Percentiles rank a stretch among this genome's conserved stretches.
Conservation (phyloP, 2,888 invertebrate species). For the Pediacus dermestoides region DNA sequence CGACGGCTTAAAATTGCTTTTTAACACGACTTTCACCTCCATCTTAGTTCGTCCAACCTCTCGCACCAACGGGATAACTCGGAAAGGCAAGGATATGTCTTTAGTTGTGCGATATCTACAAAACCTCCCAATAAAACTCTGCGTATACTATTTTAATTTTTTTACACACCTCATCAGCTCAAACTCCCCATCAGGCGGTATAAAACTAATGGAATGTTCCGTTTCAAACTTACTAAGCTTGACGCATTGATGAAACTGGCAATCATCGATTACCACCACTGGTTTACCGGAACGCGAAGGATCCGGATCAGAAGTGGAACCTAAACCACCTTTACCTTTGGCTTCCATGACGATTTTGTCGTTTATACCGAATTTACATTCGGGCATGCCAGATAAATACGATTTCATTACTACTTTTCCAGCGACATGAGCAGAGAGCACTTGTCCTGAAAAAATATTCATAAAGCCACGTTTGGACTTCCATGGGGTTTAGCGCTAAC, state of each 20-base stretch:
- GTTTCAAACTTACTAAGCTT: conserved; percentile 99
- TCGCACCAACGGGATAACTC: conserved; percentile 96
- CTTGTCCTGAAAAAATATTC: conserved; percentile 68
- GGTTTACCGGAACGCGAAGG: conserved; percentile 91
- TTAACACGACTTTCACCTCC: conserved; percentile 99
- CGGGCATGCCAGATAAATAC: conserved; percentile 99
- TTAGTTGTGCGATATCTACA: conserved; percentile 94
- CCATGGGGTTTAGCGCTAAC: conserved; percentile 50
- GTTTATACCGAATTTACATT: conserved; percentile 99
- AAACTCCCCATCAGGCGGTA: conserved; percentile 99
- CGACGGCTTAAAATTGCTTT: conserved; percentile 98
- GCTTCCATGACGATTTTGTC: conserved; percentile 99
- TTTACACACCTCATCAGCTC: conserved; percentile 88
- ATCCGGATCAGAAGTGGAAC: conserved; percentile 65
- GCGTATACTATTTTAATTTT: conserved; percentile 7
- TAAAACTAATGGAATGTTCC: conserved; percentile 99
- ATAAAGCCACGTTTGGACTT: too few species aligned
- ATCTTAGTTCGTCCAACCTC: conserved; percentile 99
- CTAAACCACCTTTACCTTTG: conserved; percentile 73
- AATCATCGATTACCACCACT: conserved; percentile 99
- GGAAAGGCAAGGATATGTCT: conserved; percentile 98
- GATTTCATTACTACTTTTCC: conserved; percentile 99
- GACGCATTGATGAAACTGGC: conserved; percentile 99
- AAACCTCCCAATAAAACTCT: too few species aligned
- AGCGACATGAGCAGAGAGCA: conserved; percentile 97